Evolutionary conservation across 2,797 vertebrate genomes (phyloP).

Genomic region (Danio jaintianensis): DNA sequence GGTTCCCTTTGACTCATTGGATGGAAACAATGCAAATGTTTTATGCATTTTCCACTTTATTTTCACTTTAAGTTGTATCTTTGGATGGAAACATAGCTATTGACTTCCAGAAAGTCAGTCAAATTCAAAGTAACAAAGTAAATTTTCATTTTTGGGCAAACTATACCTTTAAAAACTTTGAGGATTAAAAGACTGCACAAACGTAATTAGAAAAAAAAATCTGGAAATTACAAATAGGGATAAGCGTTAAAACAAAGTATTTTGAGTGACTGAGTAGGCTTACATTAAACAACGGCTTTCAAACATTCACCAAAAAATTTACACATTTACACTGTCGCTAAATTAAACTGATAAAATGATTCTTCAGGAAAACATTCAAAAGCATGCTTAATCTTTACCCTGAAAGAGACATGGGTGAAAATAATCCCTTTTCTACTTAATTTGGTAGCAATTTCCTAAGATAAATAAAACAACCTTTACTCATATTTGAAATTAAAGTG

Average conservation of each 20-base stretch:
- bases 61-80: too few species aligned
- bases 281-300: neutral
- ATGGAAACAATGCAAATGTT: too few species aligned
- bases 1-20: too few species aligned
- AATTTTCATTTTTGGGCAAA: too few species aligned
- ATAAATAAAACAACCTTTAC: neutral
- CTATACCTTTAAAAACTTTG: too few species aligned
- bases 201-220: neutral
- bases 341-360: neutral
- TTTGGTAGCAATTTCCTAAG: neutral
- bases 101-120: too few species aligned
- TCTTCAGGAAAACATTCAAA: neutral
- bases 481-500: slow-evolving; percentile 8
- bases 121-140: too few species aligned
- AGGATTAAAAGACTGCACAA: neutral
- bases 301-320: neutral
- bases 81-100: too few species aligned
- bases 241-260: neutral
- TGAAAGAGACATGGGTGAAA: neutral
- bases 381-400: neutral
- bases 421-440: neutral
- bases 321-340: neutral
- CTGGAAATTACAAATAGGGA: neutral
- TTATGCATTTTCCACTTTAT: too few species aligned
- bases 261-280: neutral